Base-by-base conservation (phyloP, 2,888 invertebrate genomes). In the Hybos culiciformis region DNA sequence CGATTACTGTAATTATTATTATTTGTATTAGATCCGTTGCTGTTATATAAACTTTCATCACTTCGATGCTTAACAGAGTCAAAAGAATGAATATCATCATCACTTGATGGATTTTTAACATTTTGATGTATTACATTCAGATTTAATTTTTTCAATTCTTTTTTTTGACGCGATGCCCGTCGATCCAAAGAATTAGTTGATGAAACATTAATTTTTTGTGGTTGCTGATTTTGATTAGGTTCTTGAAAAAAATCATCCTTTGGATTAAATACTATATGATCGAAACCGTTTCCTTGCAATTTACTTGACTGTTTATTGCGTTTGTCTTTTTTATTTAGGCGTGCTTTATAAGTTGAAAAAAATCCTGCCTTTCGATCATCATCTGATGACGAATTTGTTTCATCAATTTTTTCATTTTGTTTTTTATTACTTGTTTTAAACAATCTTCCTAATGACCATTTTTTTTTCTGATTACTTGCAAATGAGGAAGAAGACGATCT, bases 371-470 rank as follows among this genome's bases (percentile, higher is more conserved):
- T 67, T 26, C 62, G 61, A 54, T 66, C 67, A 38, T 67, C 66
- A 11, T 66, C 65, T 18, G 66, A 66, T 32, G 50, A 49, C 1
- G 64, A 63, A 41, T 57, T 61, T 6, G 59, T 53, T 40, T 57
- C 59, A 7, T 53, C 43, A 6, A n/a, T n/a, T n/a, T n/a, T n/a
- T n/a, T n/a, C n/a, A n/a, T n/a, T n/a, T 24, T 40, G 77, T 36
- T 73, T 72, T 46, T 77, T 75, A 62, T 83, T 83, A 64, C 81
- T 81, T 58, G 80, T 73, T 48, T 82, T 72, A 58, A 87, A 82
- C 4, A 87, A 71, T 54, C 80, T 81, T 7, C 86, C 84, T 34
- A 87, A 74, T 8, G 83, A 82, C 86, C 86, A 87, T 63, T 83
- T 84, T 56, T 74, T 75, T 67, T 48, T 53, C 8, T 53, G 47